phyloP scores from a whole-genome alignment of 2,888 invertebrate genomes.

The Andrena hattorfiana region DNA sequence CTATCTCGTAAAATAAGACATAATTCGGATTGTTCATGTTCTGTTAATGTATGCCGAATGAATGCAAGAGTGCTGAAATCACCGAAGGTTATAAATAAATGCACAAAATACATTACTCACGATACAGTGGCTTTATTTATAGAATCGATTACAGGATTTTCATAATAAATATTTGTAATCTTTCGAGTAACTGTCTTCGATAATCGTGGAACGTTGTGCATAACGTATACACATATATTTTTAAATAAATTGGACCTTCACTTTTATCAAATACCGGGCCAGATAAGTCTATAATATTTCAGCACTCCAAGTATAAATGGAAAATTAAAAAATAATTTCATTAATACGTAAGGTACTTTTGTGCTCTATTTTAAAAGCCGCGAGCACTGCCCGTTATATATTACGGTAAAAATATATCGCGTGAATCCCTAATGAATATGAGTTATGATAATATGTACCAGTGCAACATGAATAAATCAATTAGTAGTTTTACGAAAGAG shows the following conservation, averaged over 20 bases:
- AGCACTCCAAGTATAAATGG: conserved; percentile 60
- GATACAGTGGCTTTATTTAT: conserved; percentile 65
- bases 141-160: conserved; percentile 61
- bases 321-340: conserved; percentile 44
- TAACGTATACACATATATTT: conserved; percentile 20
- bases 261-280: conserved; percentile 15
- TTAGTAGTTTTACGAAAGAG: conserved; percentile 19
- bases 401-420: conserved; percentile 27
- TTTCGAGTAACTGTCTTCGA: conserved; percentile 41
- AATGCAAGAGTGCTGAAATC: conserved; percentile 69
- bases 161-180: conserved; percentile 53
- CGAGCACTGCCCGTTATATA: not conserved
- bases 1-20: not conserved
- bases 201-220: conserved; percentile 41
- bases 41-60: conserved; percentile 13
- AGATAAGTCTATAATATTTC: conserved; percentile 54
- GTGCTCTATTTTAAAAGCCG: conserved; percentile 40
- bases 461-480: conserved; percentile 29
- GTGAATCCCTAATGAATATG: conserved; percentile 11
- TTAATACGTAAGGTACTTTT: conserved; percentile 44
- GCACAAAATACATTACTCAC: conserved; percentile 48
- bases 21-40: conserved; percentile 1
- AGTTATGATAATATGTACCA: conserved; percentile 21
- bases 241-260: conserved; percentile 31
- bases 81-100: conserved; percentile 55